These are phyloP conservation scores for Imbricaverruca yamaguchii DNA, from an alignment of 2,888 invertebrate species.

Conservation along the genomic window DNA sequence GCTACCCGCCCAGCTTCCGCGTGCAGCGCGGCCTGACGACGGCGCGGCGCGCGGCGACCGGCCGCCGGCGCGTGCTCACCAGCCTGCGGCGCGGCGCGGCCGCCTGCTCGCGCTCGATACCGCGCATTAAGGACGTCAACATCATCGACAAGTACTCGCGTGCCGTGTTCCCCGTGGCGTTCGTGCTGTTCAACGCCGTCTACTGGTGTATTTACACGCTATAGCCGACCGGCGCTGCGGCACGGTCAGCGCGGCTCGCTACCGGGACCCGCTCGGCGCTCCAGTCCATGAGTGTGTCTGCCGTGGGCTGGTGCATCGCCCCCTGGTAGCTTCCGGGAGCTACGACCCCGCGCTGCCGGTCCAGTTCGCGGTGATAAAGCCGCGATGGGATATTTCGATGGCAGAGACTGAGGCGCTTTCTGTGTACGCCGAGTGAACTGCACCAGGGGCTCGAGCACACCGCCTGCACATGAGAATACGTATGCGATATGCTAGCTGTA, in stretches of 20 bases:
- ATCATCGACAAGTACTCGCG: conserved; percentile 96
- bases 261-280: too few species aligned
- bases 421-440: too few species aligned
- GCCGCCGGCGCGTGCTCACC: conserved; percentile 53
- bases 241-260: not conserved
- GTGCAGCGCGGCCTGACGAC: conserved; percentile 50
- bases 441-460: too few species aligned
- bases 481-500: too few species aligned
- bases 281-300: too few species aligned
- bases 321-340: too few species aligned
- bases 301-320: too few species aligned
- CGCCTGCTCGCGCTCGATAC: conserved; percentile 72
- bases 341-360: too few species aligned
- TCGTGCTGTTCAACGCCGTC: conserved; percentile 86
- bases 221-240: not conserved
- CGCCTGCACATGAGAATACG: too few species aligned
- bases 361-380: too few species aligned
- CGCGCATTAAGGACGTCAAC: conserved; percentile 95
- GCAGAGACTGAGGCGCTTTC: too few species aligned
- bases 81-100: conserved; percentile 74
- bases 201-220: conserved; percentile 89
- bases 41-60: conserved; percentile 30
- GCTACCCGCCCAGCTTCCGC: conserved; percentile 65
- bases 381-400: too few species aligned
- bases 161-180: conserved; percentile 90